Evolutionary conservation across 2,797 vertebrate species (phyloP).

Genomic region (Sorex maritimensis): DNA sequence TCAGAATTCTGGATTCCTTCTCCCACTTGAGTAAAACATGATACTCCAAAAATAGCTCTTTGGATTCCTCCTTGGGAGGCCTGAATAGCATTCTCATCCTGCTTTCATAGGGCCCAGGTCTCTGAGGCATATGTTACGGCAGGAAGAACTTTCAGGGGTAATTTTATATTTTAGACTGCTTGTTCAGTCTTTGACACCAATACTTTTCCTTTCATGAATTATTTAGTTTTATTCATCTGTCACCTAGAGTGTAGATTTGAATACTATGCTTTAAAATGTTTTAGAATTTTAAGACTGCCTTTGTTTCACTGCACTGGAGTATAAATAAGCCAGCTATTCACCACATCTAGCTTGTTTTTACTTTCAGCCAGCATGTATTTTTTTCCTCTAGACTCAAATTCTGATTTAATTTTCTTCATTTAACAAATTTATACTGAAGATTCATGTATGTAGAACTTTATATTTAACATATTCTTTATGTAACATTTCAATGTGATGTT

Average conservation of each 20-base stretch:
- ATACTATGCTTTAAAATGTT: not conserved
- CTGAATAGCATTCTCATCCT: too few relatives aligned
- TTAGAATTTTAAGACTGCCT: constrained; percentile 10
- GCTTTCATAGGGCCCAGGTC: too few relatives aligned
- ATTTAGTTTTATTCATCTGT: constrained; percentile 21
- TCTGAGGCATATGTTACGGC: too few relatives aligned
- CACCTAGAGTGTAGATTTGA: not conserved
- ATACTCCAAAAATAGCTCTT: too few relatives aligned
- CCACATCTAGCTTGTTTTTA: not conserved
- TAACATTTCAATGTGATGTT: constrained; percentile 6
- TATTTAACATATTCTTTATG: too few relatives aligned
- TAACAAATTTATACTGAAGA: not conserved
- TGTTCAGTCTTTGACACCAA: not conserved
- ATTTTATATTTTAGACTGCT: constrained; percentile 3
- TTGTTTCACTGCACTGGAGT: not conserved
- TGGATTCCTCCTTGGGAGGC: too few relatives aligned
- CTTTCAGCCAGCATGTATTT: not conserved
- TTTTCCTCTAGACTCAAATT: not conserved
- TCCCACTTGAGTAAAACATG: too few relatives aligned
- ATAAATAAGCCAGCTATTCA: not conserved
- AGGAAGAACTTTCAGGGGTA: not conserved
- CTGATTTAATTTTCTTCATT: constrained; percentile 50
- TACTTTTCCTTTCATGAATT: not conserved
- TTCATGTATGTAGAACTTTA: constrained; percentile 34
- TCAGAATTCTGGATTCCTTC: too few relatives aligned